Conservation (phyloP, 2,113 vertebrate genomes). For the Harpagus bidentatus region DNA sequence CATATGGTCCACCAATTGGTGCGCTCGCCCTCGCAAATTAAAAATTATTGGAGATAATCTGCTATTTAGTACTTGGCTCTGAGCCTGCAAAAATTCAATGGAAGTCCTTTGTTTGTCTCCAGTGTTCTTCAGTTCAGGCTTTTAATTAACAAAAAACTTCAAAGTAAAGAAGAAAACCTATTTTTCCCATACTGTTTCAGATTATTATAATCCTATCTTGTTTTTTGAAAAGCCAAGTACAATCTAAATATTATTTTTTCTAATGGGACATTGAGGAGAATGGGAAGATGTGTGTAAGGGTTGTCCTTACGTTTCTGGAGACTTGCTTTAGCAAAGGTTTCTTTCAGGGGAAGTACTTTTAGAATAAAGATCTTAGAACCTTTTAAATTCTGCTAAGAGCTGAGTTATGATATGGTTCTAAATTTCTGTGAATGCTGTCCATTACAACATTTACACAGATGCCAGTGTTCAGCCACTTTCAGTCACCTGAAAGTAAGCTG, state of each 20-base stretch:
- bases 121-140: not conserved
- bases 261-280: not conserved
- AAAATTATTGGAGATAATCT: conserved; percentile 44
- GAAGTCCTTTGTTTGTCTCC: not conserved
- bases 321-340: not conserved
- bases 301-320: not conserved
- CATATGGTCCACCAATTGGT: conserved; percentile 27
- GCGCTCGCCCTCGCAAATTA: not conserved
- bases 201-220: conserved; percentile 14
- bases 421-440: not conserved
- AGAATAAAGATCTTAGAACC: not conserved
- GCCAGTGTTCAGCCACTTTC: not conserved
- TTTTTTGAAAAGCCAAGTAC: conserved; percentile 3
- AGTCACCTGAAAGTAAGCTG: not conserved
- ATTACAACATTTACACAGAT: not conserved
- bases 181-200: conserved; percentile 12
- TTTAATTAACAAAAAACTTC: not conserved
- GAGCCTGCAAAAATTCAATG: not conserved
- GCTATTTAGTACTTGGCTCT: not conserved
- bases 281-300: not conserved
- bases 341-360: not conserved
- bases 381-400: not conserved
- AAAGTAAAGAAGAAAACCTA: not conserved
- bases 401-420: not conserved
- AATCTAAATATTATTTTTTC: not conserved